phyloP scores from a whole-genome alignment of 2,797 vertebrate genomes.

The Typhlichthys subterraneus region DNA sequence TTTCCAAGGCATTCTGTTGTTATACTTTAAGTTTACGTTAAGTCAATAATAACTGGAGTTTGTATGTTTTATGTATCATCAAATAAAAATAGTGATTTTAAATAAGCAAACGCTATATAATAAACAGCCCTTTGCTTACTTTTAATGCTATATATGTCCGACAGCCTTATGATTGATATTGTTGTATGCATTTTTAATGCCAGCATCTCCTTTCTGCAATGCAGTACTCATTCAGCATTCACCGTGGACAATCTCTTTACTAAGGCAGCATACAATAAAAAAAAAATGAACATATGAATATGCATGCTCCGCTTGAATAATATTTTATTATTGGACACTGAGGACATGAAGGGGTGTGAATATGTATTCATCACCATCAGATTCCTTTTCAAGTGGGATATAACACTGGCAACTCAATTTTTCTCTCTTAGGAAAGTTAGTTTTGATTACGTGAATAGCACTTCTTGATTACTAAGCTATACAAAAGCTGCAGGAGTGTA shows the following conservation, averaged over 20 bases:
- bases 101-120: too few species aligned
- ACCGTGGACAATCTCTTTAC: slow-evolving; percentile 25
- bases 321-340: slow-evolving; percentile 23
- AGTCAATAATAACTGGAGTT: too few species aligned
- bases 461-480: background rate
- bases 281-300: slow-evolving; percentile 37
- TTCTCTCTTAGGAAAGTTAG: slow-evolving; percentile 5
- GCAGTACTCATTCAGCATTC: slow-evolving; percentile 47
- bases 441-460: background rate
- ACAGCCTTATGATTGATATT: background rate
- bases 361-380: slow-evolving; percentile 28
- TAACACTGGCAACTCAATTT: slow-evolving; percentile 9
- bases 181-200: background rate
- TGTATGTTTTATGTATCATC: too few species aligned
- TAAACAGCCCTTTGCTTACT: too few species aligned
- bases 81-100: too few species aligned
- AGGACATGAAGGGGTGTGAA: slow-evolving; percentile 14
- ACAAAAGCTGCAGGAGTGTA: too few species aligned
- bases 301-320: slow-evolving; percentile 25
- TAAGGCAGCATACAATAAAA: slow-evolving; percentile 31
- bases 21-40: background rate
- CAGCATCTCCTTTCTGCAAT: slow-evolving; percentile 38
- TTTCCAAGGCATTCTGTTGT: slow-evolving; percentile 1
- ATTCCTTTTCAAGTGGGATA: slow-evolving; percentile 5
- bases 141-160: background rate